Base-by-base conservation (phyloP, 2,113 vertebrate species). In the Anolis sagrei region DNA sequence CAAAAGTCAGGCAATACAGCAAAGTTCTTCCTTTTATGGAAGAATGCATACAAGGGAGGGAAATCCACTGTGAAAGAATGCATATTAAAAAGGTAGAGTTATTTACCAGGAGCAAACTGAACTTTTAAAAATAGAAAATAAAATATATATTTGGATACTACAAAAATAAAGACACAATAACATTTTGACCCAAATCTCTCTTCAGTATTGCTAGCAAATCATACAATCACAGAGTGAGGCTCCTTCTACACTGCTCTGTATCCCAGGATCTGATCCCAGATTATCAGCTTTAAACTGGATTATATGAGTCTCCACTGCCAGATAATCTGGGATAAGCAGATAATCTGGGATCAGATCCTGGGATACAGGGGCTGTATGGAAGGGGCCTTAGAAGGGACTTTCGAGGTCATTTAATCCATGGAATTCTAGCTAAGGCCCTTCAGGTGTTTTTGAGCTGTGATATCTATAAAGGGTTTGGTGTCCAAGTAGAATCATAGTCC, bases 51-150 rank as follows among this genome's bases (percentile, higher is more conserved):
- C n/a, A n/a, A n/a, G n/a, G n/a, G n/a, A n/a, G n/a, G n/a, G n/a
- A n/a, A n/a, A n/a, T n/a, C 25, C n/a, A 32, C 34, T 64, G 48
- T 72, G 69, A 77, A 90, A 79, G 64, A 79, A 88, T 92, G 86
- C 74, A 19, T 68, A 66, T 48, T 77, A 91, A 54, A n/a, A n/a
- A n/a, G n/a, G n/a, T n/a, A n/a, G n/a, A n/a, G n/a, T n/a, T n/a
- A n/a, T n/a, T n/a, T 58, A 92, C 48, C 80, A 93, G 96, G 96
- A 95, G 92, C 89, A 90, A 87, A 92, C 92, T 82, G 51, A 82
- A 9, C n/a, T 82, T 77, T 80, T 93, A 13, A 83, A 90, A 91
- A 81, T n/a, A 82, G 77, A 84, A 25, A 39, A 70, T 76, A 92
- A 93, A 0, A 18, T 29, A 84, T 83, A 89, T 39, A 39, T 39